These are phyloP conservation scores for Sebastes glaucus DNA, from an alignment of 2,797 vertebrate species.

Conservation along the genomic window DNA sequence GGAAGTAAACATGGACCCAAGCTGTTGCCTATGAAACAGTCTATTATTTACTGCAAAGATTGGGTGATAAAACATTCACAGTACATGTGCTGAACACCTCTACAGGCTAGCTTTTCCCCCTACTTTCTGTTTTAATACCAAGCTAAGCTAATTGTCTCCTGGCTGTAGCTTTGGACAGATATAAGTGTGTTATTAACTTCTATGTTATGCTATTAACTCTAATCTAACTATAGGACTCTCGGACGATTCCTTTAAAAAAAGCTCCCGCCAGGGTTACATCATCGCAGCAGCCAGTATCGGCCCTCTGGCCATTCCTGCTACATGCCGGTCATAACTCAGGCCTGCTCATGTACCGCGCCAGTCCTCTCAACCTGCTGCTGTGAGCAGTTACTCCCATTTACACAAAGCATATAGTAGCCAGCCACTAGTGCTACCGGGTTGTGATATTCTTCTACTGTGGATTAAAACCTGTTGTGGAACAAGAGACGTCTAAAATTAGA, in stretches of 20 bases:
- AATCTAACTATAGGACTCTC: no score
- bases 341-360: not conserved
- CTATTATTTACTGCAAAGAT: not conserved
- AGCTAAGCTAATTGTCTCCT: not conserved
- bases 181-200: not conserved
- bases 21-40: no score
- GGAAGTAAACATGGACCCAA: no score
- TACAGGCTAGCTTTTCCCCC: not conserved
- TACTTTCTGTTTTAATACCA: not conserved
- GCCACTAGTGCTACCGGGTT: not conserved
- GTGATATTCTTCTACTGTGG: not conserved
- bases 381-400: not conserved
- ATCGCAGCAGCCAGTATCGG: not conserved
- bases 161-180: not conserved
- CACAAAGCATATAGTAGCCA: not conserved
- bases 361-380: slow-evolving; percentile 4
- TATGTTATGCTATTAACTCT: no score
- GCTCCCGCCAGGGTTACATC: not conserved
- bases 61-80: not conserved
- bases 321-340: slow-evolving; percentile 46
- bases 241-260: slow-evolving; percentile 1
- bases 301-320: slow-evolving; percentile 9
- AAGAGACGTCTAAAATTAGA: not conserved
- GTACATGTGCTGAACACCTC: not conserved
- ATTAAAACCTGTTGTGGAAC: not conserved